A percentile compares a stretch with the other conserved stretches of the same genome.
phyloP scores from a whole-genome alignment of 2,888 invertebrate genomes.

The Caenorhabditis sulstoni region DNA sequence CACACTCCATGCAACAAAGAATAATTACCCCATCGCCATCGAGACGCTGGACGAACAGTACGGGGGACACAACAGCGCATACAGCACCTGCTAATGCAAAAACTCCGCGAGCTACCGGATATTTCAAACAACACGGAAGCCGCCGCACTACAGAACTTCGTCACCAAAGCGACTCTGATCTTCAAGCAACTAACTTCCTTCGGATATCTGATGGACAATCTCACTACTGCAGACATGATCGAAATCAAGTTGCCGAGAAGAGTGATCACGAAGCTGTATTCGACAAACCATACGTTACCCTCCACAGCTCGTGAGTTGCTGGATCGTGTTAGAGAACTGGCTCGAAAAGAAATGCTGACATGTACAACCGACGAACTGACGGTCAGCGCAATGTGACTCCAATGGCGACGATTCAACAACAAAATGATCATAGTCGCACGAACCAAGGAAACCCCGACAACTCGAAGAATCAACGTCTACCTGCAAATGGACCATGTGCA shows the following conservation, averaged over 20 bases:
- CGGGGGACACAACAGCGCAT: not conserved
- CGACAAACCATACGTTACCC: not conserved
- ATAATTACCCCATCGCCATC: constrained; percentile 1
- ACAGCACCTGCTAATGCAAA: not conserved
- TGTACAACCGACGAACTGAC: not conserved
- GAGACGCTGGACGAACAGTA: not conserved
- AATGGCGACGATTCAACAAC: not conserved
- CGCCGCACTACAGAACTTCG: not conserved
- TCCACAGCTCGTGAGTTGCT: not conserved
- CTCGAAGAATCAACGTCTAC: too few relatives aligned
- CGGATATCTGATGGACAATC: not conserved
- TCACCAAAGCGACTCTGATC: not conserved
- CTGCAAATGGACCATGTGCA: not conserved
- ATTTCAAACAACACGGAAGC: not conserved
- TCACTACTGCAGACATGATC: not conserved
- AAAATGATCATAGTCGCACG: not conserved
- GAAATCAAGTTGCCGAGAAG: not conserved
- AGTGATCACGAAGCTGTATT: not conserved
- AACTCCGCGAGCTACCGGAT: not conserved
- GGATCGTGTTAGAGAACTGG: not conserved
- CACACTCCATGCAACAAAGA: not conserved
- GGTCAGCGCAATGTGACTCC: not conserved
- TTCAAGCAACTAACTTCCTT: not conserved
- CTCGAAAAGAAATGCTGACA: not conserved
- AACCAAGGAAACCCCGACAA: not conserved